Base-by-base conservation (phyloP, 35 echinoderm and acorn worm genomes). In the Stichopus chloronotus region DNA sequence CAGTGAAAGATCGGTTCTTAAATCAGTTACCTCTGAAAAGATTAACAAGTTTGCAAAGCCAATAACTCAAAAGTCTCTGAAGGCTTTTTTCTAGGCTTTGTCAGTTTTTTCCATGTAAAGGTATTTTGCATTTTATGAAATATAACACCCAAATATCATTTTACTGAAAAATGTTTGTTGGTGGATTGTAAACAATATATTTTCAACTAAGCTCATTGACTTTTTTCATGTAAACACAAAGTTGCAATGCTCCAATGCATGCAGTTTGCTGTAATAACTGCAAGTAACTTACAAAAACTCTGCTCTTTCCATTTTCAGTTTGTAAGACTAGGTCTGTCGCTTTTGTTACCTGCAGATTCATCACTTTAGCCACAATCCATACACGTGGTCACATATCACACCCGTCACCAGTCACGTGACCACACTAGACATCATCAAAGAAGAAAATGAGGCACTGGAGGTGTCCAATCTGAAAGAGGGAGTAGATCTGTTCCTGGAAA, bases 381-480 rank as follows among this genome's bases (percentile, higher is more conserved):
- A 81, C 71, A 19, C 79, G 5, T 97, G 96, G 96, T 71, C 92
- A 11, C 58, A 59, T 78, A 86, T 87, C 24, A 43, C 68, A 17
- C 5, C 43, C 20, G 87, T 97, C 16, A 97, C 85, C 19, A 95
- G 91, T 88, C 91, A 94, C 21, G 96, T 97, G 61, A 93, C 65
- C 8, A 84, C 91, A 61, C 54, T 97, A 1, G 91, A 93, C 57
- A 74, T 97, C 6, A 72, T 24, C 59, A 72, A 60, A 78, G 16
- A 17, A n/a, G 84, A 52, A 4, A 86, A 93, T 58, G 77, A 91
- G 68, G 69, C 78, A 58, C 30, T 97, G 19, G 72, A 58, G 11
- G 54, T 95, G 5, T 13, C 54, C 8, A 69, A 82, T 59, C 88
- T 97, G 12, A 54, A 76, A 5, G 54, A 92, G 20, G 25, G 53